phyloP scores from a whole-genome alignment of 2,888 invertebrate species.

The Ophioninae sp. region DNA sequence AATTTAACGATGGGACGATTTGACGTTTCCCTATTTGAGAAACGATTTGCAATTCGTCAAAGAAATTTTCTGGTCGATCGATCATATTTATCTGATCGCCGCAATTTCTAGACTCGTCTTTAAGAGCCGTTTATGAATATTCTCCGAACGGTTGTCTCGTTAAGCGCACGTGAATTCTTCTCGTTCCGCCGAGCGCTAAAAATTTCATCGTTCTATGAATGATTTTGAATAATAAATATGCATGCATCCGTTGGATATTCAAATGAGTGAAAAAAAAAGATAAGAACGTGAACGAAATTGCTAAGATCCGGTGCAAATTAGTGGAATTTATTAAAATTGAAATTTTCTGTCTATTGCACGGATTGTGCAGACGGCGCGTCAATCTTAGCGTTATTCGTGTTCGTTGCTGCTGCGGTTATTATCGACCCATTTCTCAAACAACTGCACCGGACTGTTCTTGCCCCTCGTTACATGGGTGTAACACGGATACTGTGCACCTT shows the following conservation, averaged over 20 bases:
- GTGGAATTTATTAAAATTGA: neutral
- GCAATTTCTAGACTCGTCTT: neutral
- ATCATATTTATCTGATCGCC: neutral
- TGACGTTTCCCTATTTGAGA: too few relatives aligned
- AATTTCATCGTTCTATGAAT: neutral
- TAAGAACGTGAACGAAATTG: neutral
- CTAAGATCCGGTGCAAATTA: neutral
- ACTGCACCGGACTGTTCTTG: conserved; percentile 37
- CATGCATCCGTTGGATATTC: neutral
- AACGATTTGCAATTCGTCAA: too few relatives aligned
- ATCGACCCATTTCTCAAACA: conserved; percentile 60
- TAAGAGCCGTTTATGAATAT: neutral
- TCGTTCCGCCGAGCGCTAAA: neutral
- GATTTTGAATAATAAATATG: neutral
- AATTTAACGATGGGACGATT: too few relatives aligned
- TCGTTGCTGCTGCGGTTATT: conserved; percentile 55
- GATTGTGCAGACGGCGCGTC: conserved; percentile 30
- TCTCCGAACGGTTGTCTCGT: neutral
- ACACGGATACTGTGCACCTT: conserved; percentile 50
- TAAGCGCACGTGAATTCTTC: neutral
- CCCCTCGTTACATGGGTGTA: conserved; percentile 42
- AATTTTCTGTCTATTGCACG: neutral
- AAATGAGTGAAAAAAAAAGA: neutral
- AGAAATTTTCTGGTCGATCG: neutral
- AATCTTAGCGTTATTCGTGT: conserved; percentile 40